Evolutionary conservation across 2,888 invertebrate species (phyloP).

Genomic region (Dasysyrphus albostriatus): DNA sequence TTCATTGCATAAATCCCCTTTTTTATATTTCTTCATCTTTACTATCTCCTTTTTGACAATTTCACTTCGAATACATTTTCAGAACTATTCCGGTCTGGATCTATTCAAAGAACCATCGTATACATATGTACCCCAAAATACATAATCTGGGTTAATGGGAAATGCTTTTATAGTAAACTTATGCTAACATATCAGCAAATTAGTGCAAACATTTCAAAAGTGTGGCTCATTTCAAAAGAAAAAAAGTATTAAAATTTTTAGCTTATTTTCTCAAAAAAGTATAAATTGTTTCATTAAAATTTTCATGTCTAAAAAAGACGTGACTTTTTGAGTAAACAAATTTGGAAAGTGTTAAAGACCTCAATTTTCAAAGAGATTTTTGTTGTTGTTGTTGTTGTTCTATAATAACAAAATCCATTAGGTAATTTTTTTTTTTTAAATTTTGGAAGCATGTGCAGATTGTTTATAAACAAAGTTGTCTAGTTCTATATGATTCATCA

Average conservation of each 20-base stretch:
- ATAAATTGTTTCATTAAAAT: slow-evolving; percentile 11
- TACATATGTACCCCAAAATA: background rate
- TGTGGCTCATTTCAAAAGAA: background rate
- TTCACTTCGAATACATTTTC: background rate
- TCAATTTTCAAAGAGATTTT: slow-evolving; percentile 28
- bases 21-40: background rate
- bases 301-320: slow-evolving; percentile 12
- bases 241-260: background rate
- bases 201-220: slow-evolving; percentile 1
- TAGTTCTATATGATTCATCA: slow-evolving; percentile 18
- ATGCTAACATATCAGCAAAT: background rate
- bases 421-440: background rate
- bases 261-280: slow-evolving; percentile 1
- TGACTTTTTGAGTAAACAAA: slow-evolving; percentile 30
- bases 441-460: slow-evolving; percentile 4
- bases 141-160: slow-evolving; percentile 6
- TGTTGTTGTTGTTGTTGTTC: background rate
- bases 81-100: background rate
- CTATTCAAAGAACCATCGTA: background rate
- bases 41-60: background rate
- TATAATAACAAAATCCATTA: slow-evolving; percentile 5
- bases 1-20: no score
- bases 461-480: slow-evolving; percentile 5
- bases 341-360: slow-evolving; percentile 26
- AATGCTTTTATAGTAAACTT: background rate